Evolutionary conservation across 2,113 vertebrate genomes (phyloP), one percentile per base, ranked within the genome.

Genomic region (Gallinago jamesoni): DNA sequence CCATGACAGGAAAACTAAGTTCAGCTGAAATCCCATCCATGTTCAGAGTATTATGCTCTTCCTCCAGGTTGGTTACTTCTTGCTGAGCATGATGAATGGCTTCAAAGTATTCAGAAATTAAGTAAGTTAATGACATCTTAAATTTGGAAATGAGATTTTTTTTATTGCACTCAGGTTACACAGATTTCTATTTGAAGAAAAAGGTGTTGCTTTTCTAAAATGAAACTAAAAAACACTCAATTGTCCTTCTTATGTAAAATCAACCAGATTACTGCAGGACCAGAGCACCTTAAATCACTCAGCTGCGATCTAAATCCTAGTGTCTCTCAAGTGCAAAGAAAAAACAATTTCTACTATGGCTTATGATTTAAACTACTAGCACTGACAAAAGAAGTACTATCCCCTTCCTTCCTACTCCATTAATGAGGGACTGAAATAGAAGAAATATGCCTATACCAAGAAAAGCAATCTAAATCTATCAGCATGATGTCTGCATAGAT

Each of bases 71-170:
- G 55, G n/a, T 64, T 80, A 43, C 53, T 87, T 91, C 64, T 35
- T 56, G 15, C 35, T 87, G 66, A 93, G 57, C 25, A 37, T 59
- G 45, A 89, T 90, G 22, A 95, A 94, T 87, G 47, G 57, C 78
- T 90, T 83, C 35, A 62, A 68, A 89, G 66, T 45, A 50, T 64
- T 72, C 45, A 77, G 81, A 91, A 95, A 76, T 83, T 94, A 85
- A 63, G 14, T 43, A 56, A 72, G 10, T 84, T 37, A 84, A 14
- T 28, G 59, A 55, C 12, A 39, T 60, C 30, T 31, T 75, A 68
- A 68, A 64, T 45, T 88, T 57, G 64, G 55, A 79, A 89, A 89
- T 83, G 0, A 77, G 31, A 9, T 50, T 33, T 88, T 95, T 77
- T 88, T 52, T 14, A 45, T 45, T 50, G 33, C 16, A 55, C 25